These are phyloP conservation scores for Notolepis coatsorum DNA, from an alignment of 2,797 vertebrate genomes.

Conservation along the genomic window DNA sequence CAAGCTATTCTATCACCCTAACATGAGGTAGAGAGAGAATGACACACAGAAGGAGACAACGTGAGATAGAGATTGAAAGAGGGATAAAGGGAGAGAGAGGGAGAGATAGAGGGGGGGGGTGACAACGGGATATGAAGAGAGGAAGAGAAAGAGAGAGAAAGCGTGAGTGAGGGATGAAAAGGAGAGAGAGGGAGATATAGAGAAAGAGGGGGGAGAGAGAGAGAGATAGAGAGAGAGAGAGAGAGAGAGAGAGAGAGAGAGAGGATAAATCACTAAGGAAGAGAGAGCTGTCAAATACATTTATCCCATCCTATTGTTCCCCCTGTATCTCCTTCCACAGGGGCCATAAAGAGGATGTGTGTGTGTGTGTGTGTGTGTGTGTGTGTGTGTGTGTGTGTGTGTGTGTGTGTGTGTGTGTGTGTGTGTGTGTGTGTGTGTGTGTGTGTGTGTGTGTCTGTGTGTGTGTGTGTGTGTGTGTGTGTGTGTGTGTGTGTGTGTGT, in stretches of 20 bases:
- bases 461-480: no score
- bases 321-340: constrained; percentile 60
- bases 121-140: no score
- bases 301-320: constrained; percentile 49
- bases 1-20: no score
- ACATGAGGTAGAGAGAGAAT: no score
- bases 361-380: constrained; percentile 19
- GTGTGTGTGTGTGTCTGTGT: no score
- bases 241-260: constrained; percentile 27
- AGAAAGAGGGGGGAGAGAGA: not conserved
- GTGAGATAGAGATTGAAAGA: no score
- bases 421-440: no score
- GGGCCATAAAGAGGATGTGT: constrained; percentile 35
- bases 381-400: constrained; percentile 6
- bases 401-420: constrained; percentile 1
- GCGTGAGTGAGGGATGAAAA: constrained; percentile 12
- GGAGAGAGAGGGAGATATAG: not conserved
- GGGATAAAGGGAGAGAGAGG: no score
- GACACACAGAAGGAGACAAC: no score
- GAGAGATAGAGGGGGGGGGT: no score
- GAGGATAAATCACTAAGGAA: constrained; percentile 64
- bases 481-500: no score
- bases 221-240: constrained; percentile 3
- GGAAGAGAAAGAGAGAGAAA: no score
- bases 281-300: constrained; percentile 63